Evolutionary conservation across 2,888 invertebrate genomes (phyloP).

Genomic region (Dexiosoma caninum): DNA sequence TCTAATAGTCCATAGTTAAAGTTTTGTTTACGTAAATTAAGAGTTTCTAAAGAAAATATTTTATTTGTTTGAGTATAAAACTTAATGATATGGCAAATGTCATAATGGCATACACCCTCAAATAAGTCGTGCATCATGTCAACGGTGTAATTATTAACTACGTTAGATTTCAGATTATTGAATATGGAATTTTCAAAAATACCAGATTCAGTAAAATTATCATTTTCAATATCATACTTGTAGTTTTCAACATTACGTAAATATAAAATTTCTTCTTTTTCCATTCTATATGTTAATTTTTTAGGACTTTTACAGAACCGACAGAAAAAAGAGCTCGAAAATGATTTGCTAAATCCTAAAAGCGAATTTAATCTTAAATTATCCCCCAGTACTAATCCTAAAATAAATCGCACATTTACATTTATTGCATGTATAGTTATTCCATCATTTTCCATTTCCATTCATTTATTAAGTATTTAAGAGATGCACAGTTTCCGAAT

Average conservation of each 20-base stretch:
- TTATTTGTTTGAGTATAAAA: slow-evolving; percentile 44
- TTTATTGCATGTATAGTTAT: slow-evolving; percentile 49
- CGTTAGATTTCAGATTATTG: slow-evolving; percentile 47
- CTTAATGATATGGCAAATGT: slow-evolving; percentile 61
- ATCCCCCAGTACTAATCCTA: slow-evolving; percentile 53
- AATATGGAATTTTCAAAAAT: slow-evolving; percentile 65
- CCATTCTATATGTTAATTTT: slow-evolving; percentile 50
- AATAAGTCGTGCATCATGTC: slow-evolving; percentile 12
- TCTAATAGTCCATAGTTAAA: slow-evolving; percentile 66
- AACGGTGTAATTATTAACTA: no score
- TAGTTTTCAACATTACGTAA: slow-evolving; percentile 64
- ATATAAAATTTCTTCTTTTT: slow-evolving; percentile 48
- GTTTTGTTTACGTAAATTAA: slow-evolving; percentile 65
- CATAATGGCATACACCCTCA: slow-evolving; percentile 44
- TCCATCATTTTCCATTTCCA: slow-evolving; percentile 65
- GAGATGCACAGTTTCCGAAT: slow-evolving; percentile 65
- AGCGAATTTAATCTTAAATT: slow-evolving; percentile 34
- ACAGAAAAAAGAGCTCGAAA: slow-evolving; percentile 65
- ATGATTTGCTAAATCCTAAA: slow-evolving; percentile 59
- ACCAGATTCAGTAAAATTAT: slow-evolving; percentile 58
- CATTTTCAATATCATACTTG: slow-evolving; percentile 45
- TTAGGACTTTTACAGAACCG: slow-evolving; percentile 64
- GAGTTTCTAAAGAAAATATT: slow-evolving; percentile 62
- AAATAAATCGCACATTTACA: slow-evolving; percentile 1
- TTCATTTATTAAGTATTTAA: no score